Evolutionary conservation across 2,888 invertebrate genomes (phyloP).

Genomic region (Hypsopygia costalis): DNA sequence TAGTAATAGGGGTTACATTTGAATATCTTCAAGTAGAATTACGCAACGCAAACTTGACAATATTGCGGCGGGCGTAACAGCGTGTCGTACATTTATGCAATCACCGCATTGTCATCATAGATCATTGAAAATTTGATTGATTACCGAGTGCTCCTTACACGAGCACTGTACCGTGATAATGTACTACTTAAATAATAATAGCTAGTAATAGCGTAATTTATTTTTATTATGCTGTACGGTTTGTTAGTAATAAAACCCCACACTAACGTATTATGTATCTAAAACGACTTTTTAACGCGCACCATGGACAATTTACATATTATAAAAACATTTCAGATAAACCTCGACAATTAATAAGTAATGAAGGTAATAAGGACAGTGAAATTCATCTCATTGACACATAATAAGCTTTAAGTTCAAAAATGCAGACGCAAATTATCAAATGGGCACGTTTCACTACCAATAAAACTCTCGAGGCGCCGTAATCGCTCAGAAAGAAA

Average conservation of each 20-base stretch:
- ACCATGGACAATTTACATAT: slow-evolving; percentile 3
- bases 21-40: slow-evolving; percentile 1
- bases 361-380: slow-evolving; percentile 12
- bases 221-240: slow-evolving; percentile 6
- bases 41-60: slow-evolving; percentile 1
- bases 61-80: neutral
- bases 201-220: slow-evolving; percentile 1
- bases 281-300: slow-evolving; percentile 8
- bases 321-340: neutral
- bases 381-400: slow-evolving; percentile 16
- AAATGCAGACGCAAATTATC: slow-evolving; percentile 32
- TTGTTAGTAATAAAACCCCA: neutral
- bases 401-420: slow-evolving; percentile 13
- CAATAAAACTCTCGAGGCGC: slow-evolving; percentile 37
- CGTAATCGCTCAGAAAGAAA: slow-evolving; percentile 44
- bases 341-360: slow-evolving; percentile 2
- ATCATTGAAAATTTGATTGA: slow-evolving; percentile 18
- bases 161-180: slow-evolving; percentile 1
- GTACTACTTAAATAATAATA: neutral
- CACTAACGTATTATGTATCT: neutral
- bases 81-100: slow-evolving; percentile 16
- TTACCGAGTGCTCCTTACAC: slow-evolving; percentile 9
- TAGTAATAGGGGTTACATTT: neutral
- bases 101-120: slow-evolving; percentile 19
- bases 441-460: slow-evolving; percentile 37